Percentiles rank a stretch among this genome's conserved stretches.
Conservation (phyloP, 2,797 vertebrate species). For the Austrolebias charrua region DNA sequence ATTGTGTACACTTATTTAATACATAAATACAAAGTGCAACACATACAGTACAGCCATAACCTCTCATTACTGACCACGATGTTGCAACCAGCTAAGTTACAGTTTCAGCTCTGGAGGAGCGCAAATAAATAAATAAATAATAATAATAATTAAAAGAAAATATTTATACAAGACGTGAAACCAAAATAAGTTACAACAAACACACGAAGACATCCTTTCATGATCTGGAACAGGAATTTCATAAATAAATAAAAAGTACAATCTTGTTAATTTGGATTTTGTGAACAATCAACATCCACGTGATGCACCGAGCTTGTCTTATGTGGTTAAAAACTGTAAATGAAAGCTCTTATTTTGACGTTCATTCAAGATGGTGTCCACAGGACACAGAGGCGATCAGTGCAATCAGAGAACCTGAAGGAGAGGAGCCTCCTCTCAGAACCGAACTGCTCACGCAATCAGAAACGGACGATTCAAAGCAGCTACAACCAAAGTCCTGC, state of each 20-base stretch:
- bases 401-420: constrained; percentile 78
- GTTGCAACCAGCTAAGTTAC: constrained; percentile 64
- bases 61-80: constrained; percentile 63
- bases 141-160: constrained; percentile 3
- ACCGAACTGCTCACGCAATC: constrained; percentile 9
- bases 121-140: constrained; percentile 41
- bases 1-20: constrained; percentile 64
- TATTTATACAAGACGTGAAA: constrained; percentile 27
- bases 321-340: constrained; percentile 55
- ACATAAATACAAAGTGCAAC: constrained; percentile 77
- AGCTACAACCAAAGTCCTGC: constrained; percentile 19
- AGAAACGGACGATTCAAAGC: neutral
- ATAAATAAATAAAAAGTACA: constrained; percentile 69
- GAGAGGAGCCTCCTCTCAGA: constrained; percentile 31
- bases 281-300: constrained; percentile 58
- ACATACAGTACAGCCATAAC: constrained; percentile 65
- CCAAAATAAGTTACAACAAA: constrained; percentile 45
- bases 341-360: constrained; percentile 44
- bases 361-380: constrained; percentile 77
- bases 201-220: constrained; percentile 64
- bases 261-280: constrained; percentile 63
- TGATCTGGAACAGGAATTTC: constrained; percentile 48
- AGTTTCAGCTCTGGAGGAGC: constrained; percentile 51
- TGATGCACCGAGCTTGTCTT: constrained; percentile 46
- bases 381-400: constrained; percentile 80